Evolutionary conservation across 1,140 invertebrate species (phyloP).

Genomic region (Bombus sylvicola): DNA sequence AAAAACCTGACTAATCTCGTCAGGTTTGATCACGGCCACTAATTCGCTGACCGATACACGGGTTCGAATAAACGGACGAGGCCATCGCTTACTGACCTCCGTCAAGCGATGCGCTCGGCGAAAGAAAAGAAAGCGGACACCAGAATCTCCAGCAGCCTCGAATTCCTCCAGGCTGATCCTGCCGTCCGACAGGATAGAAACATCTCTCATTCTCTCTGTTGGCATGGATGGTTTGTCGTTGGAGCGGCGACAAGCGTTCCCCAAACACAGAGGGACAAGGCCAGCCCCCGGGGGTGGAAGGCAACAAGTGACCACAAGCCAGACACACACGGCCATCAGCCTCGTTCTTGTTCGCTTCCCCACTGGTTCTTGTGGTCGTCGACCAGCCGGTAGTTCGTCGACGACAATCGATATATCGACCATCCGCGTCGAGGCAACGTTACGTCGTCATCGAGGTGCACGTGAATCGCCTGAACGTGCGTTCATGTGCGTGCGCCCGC

Average conservation of each 20-base stretch:
- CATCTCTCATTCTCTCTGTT: slow-evolving; percentile 30
- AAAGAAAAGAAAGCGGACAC: slow-evolving; percentile 36
- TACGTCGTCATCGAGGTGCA: slow-evolving; percentile 36
- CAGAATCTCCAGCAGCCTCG: slow-evolving; percentile 42
- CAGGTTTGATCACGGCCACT: background rate
- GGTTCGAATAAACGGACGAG: background rate
- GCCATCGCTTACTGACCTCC: slow-evolving; percentile 31
- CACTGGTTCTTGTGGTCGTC: slow-evolving; percentile 69
- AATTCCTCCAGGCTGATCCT: slow-evolving; percentile 43
- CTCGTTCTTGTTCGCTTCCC: slow-evolving; percentile 20
- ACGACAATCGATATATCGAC: slow-evolving; percentile 80
- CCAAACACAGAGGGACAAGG: slow-evolving; percentile 79
- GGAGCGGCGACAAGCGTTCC: slow-evolving; percentile 75
- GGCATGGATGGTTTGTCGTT: slow-evolving; percentile 62
- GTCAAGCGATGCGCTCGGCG: background rate
- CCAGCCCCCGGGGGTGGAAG: slow-evolving; percentile 77
- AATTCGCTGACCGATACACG: background rate
- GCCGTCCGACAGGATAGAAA: slow-evolving; percentile 28
- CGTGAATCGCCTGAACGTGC: background rate
- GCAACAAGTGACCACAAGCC: slow-evolving; percentile 81
- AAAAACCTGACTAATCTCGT: background rate
- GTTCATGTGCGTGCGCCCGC: slow-evolving; percentile 5
- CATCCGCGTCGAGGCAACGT: slow-evolving; percentile 59
- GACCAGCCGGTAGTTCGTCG: slow-evolving; percentile 69
- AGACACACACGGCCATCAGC: slow-evolving; percentile 68